phyloP scores from a whole-genome alignment of 2,113 vertebrate genomes.

The Prolemur simus region DNA sequence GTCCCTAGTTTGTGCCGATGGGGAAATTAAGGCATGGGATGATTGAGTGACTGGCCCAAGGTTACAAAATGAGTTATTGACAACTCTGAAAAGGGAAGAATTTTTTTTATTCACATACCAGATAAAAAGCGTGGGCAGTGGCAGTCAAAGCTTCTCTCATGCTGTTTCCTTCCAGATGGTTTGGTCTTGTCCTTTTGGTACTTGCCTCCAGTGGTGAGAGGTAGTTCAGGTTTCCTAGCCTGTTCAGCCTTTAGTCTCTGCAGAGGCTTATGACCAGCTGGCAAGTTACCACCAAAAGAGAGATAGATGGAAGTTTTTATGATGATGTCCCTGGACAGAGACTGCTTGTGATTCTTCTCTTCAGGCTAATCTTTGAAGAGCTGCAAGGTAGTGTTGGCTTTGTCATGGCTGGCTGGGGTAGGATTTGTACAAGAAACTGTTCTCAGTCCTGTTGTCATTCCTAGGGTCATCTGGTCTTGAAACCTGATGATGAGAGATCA shows the following conservation, averaged over 20 bases:
- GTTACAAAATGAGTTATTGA: slow-evolving; percentile 20
- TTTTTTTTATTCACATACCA: background rate
- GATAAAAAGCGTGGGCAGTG: background rate
- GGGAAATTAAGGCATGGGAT: slow-evolving; percentile 15
- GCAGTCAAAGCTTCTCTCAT: background rate
- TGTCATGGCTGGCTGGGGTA: background rate
- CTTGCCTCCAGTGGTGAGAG: background rate
- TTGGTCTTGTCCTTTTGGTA: background rate
- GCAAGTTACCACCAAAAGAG: slow-evolving; percentile 3
- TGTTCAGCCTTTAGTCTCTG: slow-evolving; percentile 21
- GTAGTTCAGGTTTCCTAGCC: background rate
- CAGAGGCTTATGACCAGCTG: background rate
- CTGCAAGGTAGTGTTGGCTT: background rate
- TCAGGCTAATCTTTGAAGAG: background rate
- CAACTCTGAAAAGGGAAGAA: background rate
- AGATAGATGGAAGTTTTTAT: background rate
- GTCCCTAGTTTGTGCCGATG: background rate
- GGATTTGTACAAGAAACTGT: background rate
- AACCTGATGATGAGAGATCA: background rate
- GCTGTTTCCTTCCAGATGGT: background rate
- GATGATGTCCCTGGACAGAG: background rate
- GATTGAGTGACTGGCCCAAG: background rate
- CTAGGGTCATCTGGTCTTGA: background rate
- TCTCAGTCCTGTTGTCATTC: background rate
- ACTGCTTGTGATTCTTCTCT: background rate